Evolutionary conservation across 2,797 vertebrate genomes (phyloP), one percentile per base, ranked within the genome.

Genomic region (Fistularia commersonii): DNA sequence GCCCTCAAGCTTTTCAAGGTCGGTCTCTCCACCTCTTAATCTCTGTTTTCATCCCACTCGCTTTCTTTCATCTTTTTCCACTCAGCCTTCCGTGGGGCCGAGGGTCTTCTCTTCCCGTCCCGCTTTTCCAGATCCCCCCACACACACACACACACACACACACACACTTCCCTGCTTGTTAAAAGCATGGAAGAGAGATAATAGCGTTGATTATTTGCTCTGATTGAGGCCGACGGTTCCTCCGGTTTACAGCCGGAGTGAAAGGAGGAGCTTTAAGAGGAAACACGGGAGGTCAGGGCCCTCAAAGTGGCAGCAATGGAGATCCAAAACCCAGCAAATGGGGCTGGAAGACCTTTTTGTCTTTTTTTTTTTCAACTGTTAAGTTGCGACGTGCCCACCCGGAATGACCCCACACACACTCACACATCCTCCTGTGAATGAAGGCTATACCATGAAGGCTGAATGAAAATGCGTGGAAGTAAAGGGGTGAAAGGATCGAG

Each of bases 1-100:
- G 96, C 94, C 38, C 90, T 98, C 68, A 98, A 97, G 67, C 94
- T 98, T 51, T 98, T 96, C 87, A 98, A 88, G 85, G 87, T 87
- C 48, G 0, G 68, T 42, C 54, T 57, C 52, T 45, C 11, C 63
- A 54, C 63, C 45, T 50, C 70, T 52, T 39, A 12, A 6, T 41
- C 44, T 43, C 15, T 41, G 33, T 39, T 9, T 8, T 33, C n/a
- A 3, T 9, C 41, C 54, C 45, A 61, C 62, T 69, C 54, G 11
- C 42, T 51, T 57, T 49, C 36, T 7, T 45, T 13, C 49, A 67
- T 77, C 71, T 64, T 48, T 47, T 50, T 57, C 43, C 39, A 48
- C 34, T 3, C 6, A 48, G 43, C 50, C 54, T 44, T 51, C 40
- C 46, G 54, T 66, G 15, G 15, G 46, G 41, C 43, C 8, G n/a